phyloP scores from a whole-genome alignment of 2,113 vertebrate species.

The Rhodinocichla rosea region DNA sequence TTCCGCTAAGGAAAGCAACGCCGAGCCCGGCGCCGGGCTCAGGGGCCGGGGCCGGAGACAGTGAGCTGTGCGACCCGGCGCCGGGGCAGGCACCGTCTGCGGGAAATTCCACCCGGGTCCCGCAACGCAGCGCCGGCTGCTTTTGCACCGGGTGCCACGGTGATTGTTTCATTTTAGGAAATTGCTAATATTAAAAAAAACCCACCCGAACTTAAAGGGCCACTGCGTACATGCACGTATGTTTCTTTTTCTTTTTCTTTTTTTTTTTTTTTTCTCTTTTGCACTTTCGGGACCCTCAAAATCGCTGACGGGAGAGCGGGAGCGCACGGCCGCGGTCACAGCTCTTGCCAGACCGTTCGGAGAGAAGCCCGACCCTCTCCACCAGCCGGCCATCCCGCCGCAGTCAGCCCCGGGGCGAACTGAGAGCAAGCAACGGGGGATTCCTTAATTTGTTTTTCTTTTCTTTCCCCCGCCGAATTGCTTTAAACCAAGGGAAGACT shows the following conservation, averaged over 20 bases:
- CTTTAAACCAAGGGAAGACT: neutral
- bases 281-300: neutral
- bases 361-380: neutral
- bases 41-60: neutral
- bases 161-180: neutral
- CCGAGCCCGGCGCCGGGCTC: conserved; percentile 11
- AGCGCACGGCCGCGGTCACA: neutral
- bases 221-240: neutral
- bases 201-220: neutral
- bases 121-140: neutral
- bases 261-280: neutral
- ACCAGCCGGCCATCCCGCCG: neutral
- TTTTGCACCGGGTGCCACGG: neutral
- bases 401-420: neutral
- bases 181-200: neutral
- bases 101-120: neutral
- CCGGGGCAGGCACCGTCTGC: neutral
- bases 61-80: neutral
- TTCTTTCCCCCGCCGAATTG: neutral
- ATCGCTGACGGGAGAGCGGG: neutral
- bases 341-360: neutral
- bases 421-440: neutral
- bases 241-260: neutral
- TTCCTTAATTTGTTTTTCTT: neutral
- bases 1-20: conserved; percentile 21